Conservation (phyloP, 2,113 vertebrate species). For the Chascanopsetta lugubris region DNA sequence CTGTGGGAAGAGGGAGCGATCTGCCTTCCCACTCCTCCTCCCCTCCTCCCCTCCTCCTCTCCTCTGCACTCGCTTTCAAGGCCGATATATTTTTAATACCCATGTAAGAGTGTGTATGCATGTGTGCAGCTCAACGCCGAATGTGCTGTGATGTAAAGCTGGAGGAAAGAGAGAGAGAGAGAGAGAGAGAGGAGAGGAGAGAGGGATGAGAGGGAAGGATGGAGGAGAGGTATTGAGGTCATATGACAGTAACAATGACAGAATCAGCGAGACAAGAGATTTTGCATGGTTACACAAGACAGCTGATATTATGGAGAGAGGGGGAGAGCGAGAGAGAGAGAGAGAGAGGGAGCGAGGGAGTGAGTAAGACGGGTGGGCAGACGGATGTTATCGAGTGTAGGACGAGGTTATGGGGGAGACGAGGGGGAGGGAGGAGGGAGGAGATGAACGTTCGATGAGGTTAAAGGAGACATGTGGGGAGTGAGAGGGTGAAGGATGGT, state of each 20-base stretch:
- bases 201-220: not conserved
- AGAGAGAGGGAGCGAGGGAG: no score
- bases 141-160: conserved; percentile 4
- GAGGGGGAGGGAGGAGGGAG: conserved; percentile 14
- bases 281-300: not conserved
- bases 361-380: not conserved
- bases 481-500: not conserved
- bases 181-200: no score
- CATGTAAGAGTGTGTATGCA: conserved; percentile 21
- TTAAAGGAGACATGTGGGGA: conserved; percentile 12
- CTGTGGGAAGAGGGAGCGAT: conserved; percentile 4
- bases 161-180: not conserved
- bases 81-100: conserved; percentile 30
- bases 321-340: no score
- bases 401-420: conserved; percentile 3
- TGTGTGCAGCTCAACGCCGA: conserved; percentile 10
- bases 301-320: not conserved
- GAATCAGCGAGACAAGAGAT: conserved; percentile 18
- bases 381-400: conserved; percentile 13
- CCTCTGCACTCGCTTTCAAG: conserved; percentile 23
- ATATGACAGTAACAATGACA: not conserved
- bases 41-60: not conserved
- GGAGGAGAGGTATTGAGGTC: conserved; percentile 10
- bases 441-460: conserved; percentile 26
- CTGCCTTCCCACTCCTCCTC: conserved; percentile 1